phyloP scores from a whole-genome alignment of 2,113 vertebrate species.

The Xiphorhynchus elegans region DNA sequence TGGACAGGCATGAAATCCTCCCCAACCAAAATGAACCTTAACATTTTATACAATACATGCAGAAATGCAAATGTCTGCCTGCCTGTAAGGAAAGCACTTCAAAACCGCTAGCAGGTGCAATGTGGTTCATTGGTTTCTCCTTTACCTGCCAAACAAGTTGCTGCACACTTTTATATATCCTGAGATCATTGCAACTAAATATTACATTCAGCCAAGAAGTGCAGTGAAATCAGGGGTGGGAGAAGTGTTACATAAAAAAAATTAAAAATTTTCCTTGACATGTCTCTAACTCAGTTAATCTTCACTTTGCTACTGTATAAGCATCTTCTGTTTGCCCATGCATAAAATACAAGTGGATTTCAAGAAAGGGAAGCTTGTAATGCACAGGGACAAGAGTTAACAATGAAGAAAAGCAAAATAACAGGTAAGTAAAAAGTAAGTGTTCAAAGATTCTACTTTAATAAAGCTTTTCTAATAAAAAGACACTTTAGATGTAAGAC shows the following conservation, averaged over 20 bases:
- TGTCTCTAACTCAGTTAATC: not conserved
- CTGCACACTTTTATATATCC: not conserved
- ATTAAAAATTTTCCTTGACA: not conserved
- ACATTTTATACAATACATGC: not conserved
- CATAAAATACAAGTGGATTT: not conserved
- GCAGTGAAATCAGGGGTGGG: rapidly evolving
- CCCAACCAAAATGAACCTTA: not conserved
- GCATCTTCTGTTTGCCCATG: not conserved
- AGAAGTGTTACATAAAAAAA: not conserved
- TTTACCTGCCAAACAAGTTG: not conserved
- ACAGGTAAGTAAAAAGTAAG: not conserved
- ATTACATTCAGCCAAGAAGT: rapidly evolving
- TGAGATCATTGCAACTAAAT: not conserved
- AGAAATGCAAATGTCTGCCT: not conserved
- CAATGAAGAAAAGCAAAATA: not conserved
- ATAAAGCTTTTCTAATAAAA: not conserved
- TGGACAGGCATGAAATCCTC: not conserved
- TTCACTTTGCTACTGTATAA: not conserved
- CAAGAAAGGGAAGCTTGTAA: not conserved
- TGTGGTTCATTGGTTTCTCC: not conserved
- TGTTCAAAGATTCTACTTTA: not conserved
- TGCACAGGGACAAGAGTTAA: rapidly evolving
- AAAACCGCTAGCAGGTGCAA: not conserved
- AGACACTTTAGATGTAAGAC: not conserved
- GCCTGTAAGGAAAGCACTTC: not conserved